Evolutionary conservation across 2,888 invertebrate genomes (phyloP).

Genomic region (Bellardia bayeri): DNA sequence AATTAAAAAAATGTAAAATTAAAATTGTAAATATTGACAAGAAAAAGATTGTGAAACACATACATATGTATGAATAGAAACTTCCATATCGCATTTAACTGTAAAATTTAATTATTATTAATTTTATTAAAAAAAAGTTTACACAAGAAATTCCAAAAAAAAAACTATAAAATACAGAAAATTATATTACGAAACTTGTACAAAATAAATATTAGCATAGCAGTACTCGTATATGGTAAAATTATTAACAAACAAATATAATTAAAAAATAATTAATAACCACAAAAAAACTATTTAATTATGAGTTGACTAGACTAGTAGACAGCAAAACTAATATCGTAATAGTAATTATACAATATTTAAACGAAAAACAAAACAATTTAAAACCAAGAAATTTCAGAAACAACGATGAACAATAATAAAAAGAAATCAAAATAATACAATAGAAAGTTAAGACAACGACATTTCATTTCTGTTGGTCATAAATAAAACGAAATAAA

Average conservation of each 20-base stretch:
- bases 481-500: conserved; percentile 33
- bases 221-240: conserved; percentile 18
- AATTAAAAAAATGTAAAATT: conserved; percentile 5
- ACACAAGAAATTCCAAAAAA: conserved; percentile 77
- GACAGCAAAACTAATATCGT: conserved; percentile 14
- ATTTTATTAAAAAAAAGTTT: conserved; percentile 65
- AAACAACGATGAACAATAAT: conserved; percentile 68
- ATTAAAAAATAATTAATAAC: conserved; percentile 29
- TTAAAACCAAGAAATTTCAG: conserved; percentile 40
- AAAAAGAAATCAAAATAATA: conserved; percentile 50
- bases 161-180: conserved; percentile 69
- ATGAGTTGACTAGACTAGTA: conserved; percentile 29
- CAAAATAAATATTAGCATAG: conserved; percentile 36
- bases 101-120: conserved; percentile 64
- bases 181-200: conserved; percentile 63
- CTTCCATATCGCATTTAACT: conserved; percentile 75
- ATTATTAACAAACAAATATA: conserved; percentile 27
- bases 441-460: conserved; percentile 66
- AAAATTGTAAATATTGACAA: conserved; percentile 60
- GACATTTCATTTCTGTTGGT: conserved; percentile 49
- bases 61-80: conserved; percentile 64
- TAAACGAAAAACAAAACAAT: neutral
- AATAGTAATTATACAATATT: conserved; percentile 33
- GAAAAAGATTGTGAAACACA: conserved; percentile 43
- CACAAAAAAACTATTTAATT: conserved; percentile 39